Conservation (phyloP, 2,113 vertebrate genomes). For the Trogon melanurus region DNA sequence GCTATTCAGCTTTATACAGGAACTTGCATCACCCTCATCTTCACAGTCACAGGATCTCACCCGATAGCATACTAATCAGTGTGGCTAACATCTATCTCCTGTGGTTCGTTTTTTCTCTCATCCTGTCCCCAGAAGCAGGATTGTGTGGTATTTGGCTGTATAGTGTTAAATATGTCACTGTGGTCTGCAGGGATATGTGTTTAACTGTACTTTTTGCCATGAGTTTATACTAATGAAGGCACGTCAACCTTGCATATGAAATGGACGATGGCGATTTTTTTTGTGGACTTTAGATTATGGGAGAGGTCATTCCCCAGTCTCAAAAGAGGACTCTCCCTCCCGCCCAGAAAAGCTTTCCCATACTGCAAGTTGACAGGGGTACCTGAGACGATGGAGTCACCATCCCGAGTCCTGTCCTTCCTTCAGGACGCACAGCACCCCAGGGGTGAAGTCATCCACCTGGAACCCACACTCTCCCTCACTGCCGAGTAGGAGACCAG, state of each 20-base stretch:
- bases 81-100: background rate
- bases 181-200: background rate
- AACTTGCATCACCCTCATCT: background rate
- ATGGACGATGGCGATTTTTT: background rate
- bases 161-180: background rate
- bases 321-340: background rate
- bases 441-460: background rate
- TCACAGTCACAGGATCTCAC: background rate
- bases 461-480: background rate
- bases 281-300: background rate
- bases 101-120: background rate
- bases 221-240: background rate
- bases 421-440: background rate
- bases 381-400: background rate
- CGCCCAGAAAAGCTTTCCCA: background rate
- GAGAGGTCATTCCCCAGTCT: background rate
- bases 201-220: background rate
- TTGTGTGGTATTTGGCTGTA: background rate
- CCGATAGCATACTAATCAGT: background rate
- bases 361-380: rapidly evolving
- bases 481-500: background rate
- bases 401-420: background rate
- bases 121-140: background rate
- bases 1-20: background rate
- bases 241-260: background rate